Evolutionary conservation across 2,797 vertebrate species (phyloP).

Genomic region (Sebastes kiyomatsui): DNA sequence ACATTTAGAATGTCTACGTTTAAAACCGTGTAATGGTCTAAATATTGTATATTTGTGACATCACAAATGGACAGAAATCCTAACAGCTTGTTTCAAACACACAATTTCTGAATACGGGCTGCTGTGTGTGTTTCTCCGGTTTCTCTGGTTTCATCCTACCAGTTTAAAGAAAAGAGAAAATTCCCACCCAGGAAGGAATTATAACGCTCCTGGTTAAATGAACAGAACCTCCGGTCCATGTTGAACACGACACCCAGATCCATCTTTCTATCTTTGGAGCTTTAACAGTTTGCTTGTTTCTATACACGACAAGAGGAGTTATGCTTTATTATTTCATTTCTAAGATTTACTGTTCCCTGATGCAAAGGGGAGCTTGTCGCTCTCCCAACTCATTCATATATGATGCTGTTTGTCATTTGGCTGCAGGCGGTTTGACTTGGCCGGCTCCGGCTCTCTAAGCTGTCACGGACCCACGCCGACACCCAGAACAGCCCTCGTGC

Average conservation of each 20-base stretch:
- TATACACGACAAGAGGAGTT: neutral
- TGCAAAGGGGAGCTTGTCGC: conserved; percentile 19
- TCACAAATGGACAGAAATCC: no score
- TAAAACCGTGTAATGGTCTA: no score
- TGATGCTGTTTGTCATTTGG: conserved; percentile 68
- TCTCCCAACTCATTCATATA: conserved; percentile 47
- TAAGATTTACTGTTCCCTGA: conserved; percentile 19
- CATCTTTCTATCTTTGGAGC: conserved; percentile 20
- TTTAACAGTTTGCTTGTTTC: conserved; percentile 19
- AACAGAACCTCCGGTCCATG: neutral
- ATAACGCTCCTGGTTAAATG: neutral
- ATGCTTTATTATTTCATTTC: conserved; percentile 27
- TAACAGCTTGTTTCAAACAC: no score
- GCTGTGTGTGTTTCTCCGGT: no score
- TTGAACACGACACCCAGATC: neutral
- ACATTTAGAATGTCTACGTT: no score
- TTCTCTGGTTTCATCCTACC: neutral
- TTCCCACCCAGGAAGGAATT: neutral
- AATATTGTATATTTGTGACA: no score
- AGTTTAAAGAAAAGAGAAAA: neutral
- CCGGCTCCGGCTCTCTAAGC: conserved; percentile 34
- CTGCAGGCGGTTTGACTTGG: conserved; percentile 52
- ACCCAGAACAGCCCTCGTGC: conserved; percentile 53
- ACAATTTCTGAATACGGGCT: no score
- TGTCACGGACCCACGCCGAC: conserved; percentile 36